Evolutionary conservation across 2,797 vertebrate genomes (phyloP).

Genomic region (Mus caroli): DNA sequence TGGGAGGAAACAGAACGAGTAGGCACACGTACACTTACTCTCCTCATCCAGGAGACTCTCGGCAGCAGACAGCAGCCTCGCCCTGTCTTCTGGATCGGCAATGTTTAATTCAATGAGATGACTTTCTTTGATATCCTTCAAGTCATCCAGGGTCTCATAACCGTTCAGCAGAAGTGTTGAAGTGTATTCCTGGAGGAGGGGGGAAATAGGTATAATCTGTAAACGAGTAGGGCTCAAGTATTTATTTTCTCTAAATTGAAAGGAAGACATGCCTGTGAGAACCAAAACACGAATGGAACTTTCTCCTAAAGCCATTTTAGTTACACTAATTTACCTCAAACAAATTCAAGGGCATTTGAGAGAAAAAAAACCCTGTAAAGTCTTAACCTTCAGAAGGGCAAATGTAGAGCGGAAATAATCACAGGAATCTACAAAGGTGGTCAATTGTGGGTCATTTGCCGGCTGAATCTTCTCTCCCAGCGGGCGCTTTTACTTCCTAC

Average conservation of each 20-base stretch:
- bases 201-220: background rate
- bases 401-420: slow-evolving; percentile 55
- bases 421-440: background rate
- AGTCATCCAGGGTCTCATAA: slow-evolving; percentile 94
- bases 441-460: slow-evolving; percentile 51
- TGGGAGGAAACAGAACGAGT: background rate
- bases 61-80: slow-evolving; percentile 91
- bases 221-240: slow-evolving; percentile 3
- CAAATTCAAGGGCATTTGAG: background rate
- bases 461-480: background rate
- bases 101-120: slow-evolving; percentile 94
- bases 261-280: slow-evolving; percentile 7
- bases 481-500: slow-evolving; percentile 49
- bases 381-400: slow-evolving; percentile 54
- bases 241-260: slow-evolving; percentile 61
- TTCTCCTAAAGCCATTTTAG: slow-evolving; percentile 39
- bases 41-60: slow-evolving; percentile 91
- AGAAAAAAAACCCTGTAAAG: background rate
- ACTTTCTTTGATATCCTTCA: slow-evolving; percentile 93
- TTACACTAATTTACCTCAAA: background rate
- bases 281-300: background rate
- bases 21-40: slow-evolving; percentile 91
- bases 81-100: slow-evolving; percentile 93
- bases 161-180: slow-evolving; percentile 93
- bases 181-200: slow-evolving; percentile 90